A percentile compares a stretch with the other conserved stretches of the same genome.
These are phyloP conservation scores for Xenentodon cancila DNA, from an alignment of 2,797 vertebrate species.

Conservation along the genomic window DNA sequence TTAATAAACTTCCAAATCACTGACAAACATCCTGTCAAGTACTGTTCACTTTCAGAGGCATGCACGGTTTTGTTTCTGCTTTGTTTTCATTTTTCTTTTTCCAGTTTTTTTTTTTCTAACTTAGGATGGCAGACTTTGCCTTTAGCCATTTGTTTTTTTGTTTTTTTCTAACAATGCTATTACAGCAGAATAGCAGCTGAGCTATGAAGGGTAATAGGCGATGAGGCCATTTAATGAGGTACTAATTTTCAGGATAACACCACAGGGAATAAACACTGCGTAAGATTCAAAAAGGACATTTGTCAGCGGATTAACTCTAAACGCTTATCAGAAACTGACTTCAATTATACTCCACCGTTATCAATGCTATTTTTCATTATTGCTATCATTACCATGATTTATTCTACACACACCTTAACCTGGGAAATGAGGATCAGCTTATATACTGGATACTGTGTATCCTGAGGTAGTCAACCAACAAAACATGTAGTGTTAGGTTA, in stretches of 20 bases:
- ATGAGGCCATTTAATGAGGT: slow-evolving; percentile 70
- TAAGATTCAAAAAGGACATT: slow-evolving; percentile 57
- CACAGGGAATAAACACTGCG: slow-evolving; percentile 59
- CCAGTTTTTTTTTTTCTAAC: slow-evolving; percentile 25
- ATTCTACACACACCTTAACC: slow-evolving; percentile 86
- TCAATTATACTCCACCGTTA: slow-evolving; percentile 76
- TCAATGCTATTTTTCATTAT: slow-evolving; percentile 77
- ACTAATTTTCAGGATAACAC: slow-evolving; percentile 72
- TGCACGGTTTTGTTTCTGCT: slow-evolving; percentile 54
- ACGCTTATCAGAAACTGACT: slow-evolving; percentile 80
- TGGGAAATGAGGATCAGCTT: slow-evolving; percentile 93
- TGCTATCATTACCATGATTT: slow-evolving; percentile 79
- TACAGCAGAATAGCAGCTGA: slow-evolving; percentile 71
- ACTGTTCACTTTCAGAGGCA: slow-evolving; percentile 55
- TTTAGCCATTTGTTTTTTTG: slow-evolving; percentile 60
- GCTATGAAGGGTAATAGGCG: slow-evolving; percentile 59
- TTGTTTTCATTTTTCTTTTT: slow-evolving; percentile 48
- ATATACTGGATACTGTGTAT: slow-evolving; percentile 99
- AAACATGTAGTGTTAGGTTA: slow-evolving; percentile 95
- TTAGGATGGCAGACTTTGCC: slow-evolving; percentile 60
- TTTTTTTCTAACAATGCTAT: slow-evolving; percentile 75
- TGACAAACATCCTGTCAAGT: slow-evolving; percentile 45
- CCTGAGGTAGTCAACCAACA: slow-evolving; percentile 94
- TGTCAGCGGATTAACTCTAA: slow-evolving; percentile 66
- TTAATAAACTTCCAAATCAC: slow-evolving; percentile 26